These are phyloP conservation scores for Grammomys dolichurus DNA, from an alignment of 2,113 vertebrate species.

Conservation along the genomic window DNA sequence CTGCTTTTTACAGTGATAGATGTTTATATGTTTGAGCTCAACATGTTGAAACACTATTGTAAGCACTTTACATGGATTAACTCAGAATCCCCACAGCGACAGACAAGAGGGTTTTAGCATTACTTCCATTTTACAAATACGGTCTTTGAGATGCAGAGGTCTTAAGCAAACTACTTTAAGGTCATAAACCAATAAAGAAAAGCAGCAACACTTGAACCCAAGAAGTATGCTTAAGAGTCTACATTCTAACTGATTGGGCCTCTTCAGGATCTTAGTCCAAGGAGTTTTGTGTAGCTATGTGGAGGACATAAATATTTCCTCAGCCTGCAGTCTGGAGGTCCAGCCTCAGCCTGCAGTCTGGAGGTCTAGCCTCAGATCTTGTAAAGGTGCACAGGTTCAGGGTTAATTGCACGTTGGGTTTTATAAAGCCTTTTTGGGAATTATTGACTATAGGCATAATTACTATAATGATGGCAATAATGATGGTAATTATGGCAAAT, in stretches of 20 bases:
- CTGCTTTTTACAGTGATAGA: neutral
- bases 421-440: conserved; percentile 67
- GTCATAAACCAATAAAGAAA: neutral
- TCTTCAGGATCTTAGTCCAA: neutral
- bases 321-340: neutral
- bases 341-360: neutral
- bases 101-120: neutral
- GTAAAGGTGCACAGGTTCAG: neutral
- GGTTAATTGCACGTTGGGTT: conserved; percentile 66
- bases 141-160: neutral
- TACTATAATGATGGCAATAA: conserved; percentile 71
- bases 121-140: neutral
- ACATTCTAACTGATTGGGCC: neutral
- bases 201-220: neutral
- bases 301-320: neutral
- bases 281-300: neutral
- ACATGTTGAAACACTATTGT: neutral
- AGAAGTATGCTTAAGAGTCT: neutral
- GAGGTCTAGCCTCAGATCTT: conserved; percentile 24
- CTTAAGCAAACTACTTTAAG: neutral
- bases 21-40: conserved; percentile 22
- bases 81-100: conserved; percentile 14
- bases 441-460: conserved; percentile 75
- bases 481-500: conserved; percentile 75
- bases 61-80: conserved; percentile 12